Base-by-base conservation (phyloP, 2,888 invertebrate genomes). In the Actias luna region DNA sequence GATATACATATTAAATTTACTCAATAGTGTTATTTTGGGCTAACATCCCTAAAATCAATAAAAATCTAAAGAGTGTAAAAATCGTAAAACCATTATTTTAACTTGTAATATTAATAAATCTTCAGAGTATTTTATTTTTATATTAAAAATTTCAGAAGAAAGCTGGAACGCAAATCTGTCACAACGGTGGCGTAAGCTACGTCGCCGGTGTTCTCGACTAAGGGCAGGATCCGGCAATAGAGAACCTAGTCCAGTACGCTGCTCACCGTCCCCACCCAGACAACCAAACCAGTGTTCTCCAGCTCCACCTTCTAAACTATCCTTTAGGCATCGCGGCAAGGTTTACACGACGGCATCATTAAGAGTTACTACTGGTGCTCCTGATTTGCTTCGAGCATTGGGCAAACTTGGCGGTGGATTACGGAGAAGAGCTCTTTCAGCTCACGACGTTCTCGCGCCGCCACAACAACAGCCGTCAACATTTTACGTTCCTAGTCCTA, bases 141-240 rank as follows among this genome's bases (percentile, higher is more conserved):
- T 50, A 16, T 50, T 50, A 5, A 50, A 46, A 58, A 69, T 94
- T 93, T 72, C 93, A 95, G 96, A 96, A 83, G 93, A 95, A 80
- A 93, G 94, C 77, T 95, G 95, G 95, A 96, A 96, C 83, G 95
- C 95, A 70, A 95, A 95, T 79, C 93, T 96, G 69, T 95, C 95
- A 59, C 95, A 96, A 83, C 93, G 95, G 89, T 96, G 96, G 96
- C 93, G 95, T 72, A 94, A 95, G 77, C 89, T 96, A 65, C 94
- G 96, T 35, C 93, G 95, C 64, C 93, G 96, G 72, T 96, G 96
- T 82, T 94, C 95, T 62, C 93, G 95, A 61, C 89, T 95, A 65
- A 93, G 96, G 71, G 96, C 95, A 73, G 94, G 94, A 31, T 93
- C 94, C 12, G 92, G 93, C 5, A 93, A 89, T 67, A 88, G 92